phyloP scores from a whole-genome alignment of 2,888 invertebrate genomes.

The Ennomos quercinarius region DNA sequence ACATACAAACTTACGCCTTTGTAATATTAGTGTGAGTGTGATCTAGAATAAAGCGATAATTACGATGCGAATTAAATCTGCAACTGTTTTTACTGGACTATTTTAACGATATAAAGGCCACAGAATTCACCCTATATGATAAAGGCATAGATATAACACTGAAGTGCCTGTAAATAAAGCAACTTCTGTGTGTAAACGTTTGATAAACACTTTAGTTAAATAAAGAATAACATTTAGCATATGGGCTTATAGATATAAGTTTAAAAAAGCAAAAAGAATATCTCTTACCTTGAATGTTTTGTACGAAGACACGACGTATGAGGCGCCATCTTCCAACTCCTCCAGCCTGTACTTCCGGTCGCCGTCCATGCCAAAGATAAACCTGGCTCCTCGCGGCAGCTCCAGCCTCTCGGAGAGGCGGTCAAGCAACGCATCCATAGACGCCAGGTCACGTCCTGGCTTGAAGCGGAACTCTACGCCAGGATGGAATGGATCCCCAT shows the following conservation, averaged over 20 bases:
- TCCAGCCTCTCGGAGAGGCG: slow-evolving; percentile 95
- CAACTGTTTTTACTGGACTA: no score
- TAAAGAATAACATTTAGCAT: no score
- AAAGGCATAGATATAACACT: no score
- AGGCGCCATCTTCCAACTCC: slow-evolving; percentile 95
- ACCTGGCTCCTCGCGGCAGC: slow-evolving; percentile 94
- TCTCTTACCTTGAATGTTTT: slow-evolving; percentile 93
- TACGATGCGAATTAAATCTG: no score
- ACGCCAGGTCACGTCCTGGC: slow-evolving; percentile 94
- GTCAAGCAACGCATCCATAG: slow-evolving; percentile 93
- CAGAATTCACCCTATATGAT: no score
- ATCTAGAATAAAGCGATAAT: no score
- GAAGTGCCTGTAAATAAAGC: no score
- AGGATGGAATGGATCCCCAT: slow-evolving; percentile 96
- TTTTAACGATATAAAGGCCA: no score
- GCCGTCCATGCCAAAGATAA: slow-evolving; percentile 97
- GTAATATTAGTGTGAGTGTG: no score
- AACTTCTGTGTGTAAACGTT: no score
- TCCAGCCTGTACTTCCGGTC: slow-evolving; percentile 93
- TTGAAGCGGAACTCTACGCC: slow-evolving; percentile 95
- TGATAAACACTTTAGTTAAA: no score
- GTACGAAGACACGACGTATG: slow-evolving; percentile 96
- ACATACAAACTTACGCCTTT: no score
- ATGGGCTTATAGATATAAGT: not conserved
- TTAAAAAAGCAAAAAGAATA: not conserved